Percentiles rank a stretch among this genome's conserved stretches.
These are phyloP conservation scores for Cosmia trapezina DNA, from an alignment of 2,888 invertebrate species.

Conservation along the genomic window DNA sequence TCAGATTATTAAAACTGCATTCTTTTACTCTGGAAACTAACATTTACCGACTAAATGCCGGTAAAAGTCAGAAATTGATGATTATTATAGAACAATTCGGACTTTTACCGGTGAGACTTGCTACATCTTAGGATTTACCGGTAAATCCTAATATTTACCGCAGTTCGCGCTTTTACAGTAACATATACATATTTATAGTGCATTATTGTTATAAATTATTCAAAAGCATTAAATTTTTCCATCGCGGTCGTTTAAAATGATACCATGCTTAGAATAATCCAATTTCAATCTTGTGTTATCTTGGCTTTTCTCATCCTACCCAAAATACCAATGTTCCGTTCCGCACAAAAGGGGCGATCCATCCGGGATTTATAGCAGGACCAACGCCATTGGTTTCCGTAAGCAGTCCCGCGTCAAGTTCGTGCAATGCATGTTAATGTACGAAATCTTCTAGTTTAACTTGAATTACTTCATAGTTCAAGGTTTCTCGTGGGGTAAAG, in stretches of 20 bases:
- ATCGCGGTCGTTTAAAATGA: neutral
- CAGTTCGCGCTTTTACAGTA: too few species aligned
- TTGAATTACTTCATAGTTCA: slow-evolving; percentile 31
- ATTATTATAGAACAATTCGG: too few species aligned
- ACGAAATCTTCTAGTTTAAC: slow-evolving; percentile 29
- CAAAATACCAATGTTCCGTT: neutral
- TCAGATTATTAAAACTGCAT: too few species aligned
- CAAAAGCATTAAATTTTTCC: too few species aligned
- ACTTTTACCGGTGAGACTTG: too few species aligned
- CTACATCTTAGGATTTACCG: too few species aligned
- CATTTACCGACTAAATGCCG: too few species aligned
- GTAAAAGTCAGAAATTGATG: too few species aligned
- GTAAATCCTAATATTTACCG: too few species aligned
- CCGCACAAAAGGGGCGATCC: slow-evolving; percentile 1
- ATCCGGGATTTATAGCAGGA: slow-evolving; percentile 44
- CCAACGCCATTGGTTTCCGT: slow-evolving; percentile 38
- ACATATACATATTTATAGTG: neutral
- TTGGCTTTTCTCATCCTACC: slow-evolving; percentile 2
- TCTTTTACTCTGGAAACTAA: too few species aligned
- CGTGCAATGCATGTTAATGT: slow-evolving; percentile 47
- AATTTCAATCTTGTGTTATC: slow-evolving; percentile 13
- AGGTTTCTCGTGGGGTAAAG: slow-evolving; percentile 14
- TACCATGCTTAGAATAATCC: neutral
- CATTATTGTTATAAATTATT: neutral
- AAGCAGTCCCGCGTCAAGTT: slow-evolving; percentile 26